phyloP scores from a whole-genome alignment of 1,140 invertebrate genomes.

The Ladona fulva region DNA sequence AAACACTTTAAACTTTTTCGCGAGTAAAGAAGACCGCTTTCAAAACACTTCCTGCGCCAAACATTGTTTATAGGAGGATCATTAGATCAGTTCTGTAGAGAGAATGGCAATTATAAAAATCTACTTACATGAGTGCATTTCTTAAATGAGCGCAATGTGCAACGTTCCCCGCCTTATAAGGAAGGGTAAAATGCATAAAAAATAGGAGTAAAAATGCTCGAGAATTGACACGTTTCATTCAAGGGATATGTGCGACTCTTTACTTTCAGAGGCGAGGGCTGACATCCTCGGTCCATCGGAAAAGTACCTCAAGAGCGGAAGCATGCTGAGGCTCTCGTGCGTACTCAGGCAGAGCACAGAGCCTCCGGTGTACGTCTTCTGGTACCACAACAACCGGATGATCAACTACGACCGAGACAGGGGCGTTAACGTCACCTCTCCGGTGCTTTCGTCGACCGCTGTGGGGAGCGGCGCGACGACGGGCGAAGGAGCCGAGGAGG shows the following conservation, averaged over 20 bases:
- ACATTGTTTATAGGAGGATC: no score
- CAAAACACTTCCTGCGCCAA: no score
- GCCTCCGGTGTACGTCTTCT: slow-evolving; percentile 73
- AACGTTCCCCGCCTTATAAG: no score
- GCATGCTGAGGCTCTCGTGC: slow-evolving; percentile 68
- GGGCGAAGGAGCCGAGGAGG: slow-evolving; percentile 29
- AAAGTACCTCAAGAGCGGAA: slow-evolving; percentile 77
- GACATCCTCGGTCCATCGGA: slow-evolving; percentile 74
- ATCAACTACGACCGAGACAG: slow-evolving; percentile 79
- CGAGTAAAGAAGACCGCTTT: no score
- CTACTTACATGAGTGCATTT: no score
- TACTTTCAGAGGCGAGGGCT: slow-evolving; percentile 66
- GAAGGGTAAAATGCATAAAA: no score
- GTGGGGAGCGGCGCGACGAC: slow-evolving; percentile 38
- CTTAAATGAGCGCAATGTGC: no score
- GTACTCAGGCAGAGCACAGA: slow-evolving; percentile 71
- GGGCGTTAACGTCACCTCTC: slow-evolving; percentile 63
- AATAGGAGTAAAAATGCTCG: no score
- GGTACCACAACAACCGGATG: slow-evolving; percentile 85
- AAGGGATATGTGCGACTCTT: background rate
- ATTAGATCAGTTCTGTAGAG: no score
- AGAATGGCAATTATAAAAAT: no score
- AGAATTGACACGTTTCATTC: no score
- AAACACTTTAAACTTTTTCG: no score
- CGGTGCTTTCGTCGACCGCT: background rate